Conservation (phyloP, 2,113 vertebrate species). For the Brachypteracias leptosomus region DNA sequence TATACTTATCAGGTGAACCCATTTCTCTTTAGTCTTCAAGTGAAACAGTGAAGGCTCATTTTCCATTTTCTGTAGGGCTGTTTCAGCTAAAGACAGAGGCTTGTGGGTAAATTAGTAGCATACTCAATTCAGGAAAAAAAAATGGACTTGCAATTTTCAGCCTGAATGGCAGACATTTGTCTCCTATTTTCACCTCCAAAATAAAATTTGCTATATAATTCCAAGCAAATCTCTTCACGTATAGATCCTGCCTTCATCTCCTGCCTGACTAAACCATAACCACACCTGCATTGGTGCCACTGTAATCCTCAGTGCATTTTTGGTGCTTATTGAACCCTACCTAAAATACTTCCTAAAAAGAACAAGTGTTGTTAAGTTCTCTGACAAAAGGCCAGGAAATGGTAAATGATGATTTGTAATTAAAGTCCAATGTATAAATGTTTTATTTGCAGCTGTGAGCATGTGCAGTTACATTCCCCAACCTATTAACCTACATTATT, state of each 20-base stretch:
- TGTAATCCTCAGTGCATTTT: not conserved
- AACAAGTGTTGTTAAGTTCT: not conserved
- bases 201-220: not conserved
- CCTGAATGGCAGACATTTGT: not conserved
- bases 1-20: not conserved
- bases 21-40: not conserved
- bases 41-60: not conserved
- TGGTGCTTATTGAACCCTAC: not conserved
- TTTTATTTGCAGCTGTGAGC: not conserved
- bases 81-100: not conserved
- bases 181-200: not conserved
- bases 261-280: not conserved
- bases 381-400: not conserved
- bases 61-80: not conserved
- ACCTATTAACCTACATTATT: not conserved
- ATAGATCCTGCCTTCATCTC: not conserved
- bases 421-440: not conserved
- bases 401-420: not conserved
- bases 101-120: not conserved
- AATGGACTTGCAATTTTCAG: not conserved
- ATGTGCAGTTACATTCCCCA: not conserved
- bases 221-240: not conserved
- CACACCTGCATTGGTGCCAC: not conserved
- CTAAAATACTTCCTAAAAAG: not conserved
- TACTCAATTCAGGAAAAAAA: not conserved